A percentile compares a stretch with the other conserved stretches of the same genome.
Conservation (phyloP, 1,140 invertebrate genomes). For the Reticulitermes speratus region DNA sequence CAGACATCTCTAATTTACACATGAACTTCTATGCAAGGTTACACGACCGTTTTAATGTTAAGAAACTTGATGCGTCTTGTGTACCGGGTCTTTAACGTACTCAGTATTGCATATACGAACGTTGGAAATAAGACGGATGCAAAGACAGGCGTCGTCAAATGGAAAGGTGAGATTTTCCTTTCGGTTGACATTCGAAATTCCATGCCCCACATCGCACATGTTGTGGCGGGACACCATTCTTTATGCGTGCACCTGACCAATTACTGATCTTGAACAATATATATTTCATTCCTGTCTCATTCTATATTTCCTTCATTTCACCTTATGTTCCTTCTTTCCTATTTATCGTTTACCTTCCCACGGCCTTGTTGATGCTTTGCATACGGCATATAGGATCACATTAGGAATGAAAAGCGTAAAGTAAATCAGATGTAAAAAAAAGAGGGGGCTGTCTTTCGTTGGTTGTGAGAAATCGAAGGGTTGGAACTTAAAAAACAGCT, state of each 20-base stretch:
- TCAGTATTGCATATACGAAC: not conserved
- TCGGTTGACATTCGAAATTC: not conserved
- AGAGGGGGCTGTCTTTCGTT: not conserved
- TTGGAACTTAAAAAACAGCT: slow-evolving; percentile 10
- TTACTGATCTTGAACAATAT: not conserved
- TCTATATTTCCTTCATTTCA: not conserved
- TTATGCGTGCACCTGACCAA: not conserved
- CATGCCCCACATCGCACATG: not conserved
- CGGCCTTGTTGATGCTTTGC: slow-evolving; percentile 12
- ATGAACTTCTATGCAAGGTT: not conserved
- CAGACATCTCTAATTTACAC: not conserved
- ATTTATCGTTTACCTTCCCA: not conserved
- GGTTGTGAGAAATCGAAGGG: not conserved
- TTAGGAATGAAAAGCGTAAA: not conserved
- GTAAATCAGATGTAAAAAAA: slow-evolving; percentile 8
- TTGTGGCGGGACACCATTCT: not conserved
- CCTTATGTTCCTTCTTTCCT: not conserved
- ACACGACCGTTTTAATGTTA: too few species aligned
- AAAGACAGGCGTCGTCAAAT: not conserved
- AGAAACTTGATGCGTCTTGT: too few species aligned
- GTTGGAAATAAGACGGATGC: not conserved
- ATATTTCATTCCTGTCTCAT: not conserved
- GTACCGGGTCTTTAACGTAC: too few species aligned
- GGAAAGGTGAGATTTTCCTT: not conserved
- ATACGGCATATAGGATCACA: not conserved